Conservation (phyloP, 2,888 invertebrate genomes). For the Camptogramma bilineatum region DNA sequence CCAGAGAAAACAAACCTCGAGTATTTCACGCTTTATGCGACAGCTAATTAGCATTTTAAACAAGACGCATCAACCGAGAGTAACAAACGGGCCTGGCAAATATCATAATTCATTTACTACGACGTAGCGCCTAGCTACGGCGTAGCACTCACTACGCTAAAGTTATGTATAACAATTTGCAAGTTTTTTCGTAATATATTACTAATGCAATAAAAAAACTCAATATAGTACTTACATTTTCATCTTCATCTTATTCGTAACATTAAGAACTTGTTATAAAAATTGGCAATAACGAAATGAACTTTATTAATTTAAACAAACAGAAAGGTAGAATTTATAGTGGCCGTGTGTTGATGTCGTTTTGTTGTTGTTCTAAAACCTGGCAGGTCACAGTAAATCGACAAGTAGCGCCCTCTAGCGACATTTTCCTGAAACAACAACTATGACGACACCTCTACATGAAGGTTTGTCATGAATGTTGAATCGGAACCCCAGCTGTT, state of each 20-base stretch:
- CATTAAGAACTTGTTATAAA: no score
- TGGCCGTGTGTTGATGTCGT: no score
- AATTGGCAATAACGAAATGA: no score
- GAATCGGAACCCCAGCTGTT: neutral
- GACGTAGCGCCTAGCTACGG: conserved; percentile 29
- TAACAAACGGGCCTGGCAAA: conserved; percentile 27
- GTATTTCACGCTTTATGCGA: conserved; percentile 15
- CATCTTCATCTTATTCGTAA: no score
- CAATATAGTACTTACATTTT: no score
- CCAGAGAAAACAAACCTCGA: neutral
- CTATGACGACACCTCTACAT: neutral
- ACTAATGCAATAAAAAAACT: no score
- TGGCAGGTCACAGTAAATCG: neutral
- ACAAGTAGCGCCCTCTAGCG: conserved; percentile 24
- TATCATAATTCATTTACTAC: conserved; percentile 35
- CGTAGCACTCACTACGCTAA: conserved; percentile 16
- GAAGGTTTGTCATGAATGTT: neutral
- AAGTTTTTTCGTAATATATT: neutral
- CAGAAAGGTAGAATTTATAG: no score
- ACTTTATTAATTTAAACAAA: no score
- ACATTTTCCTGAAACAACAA: conserved; percentile 10
- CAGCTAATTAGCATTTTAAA: conserved; percentile 34
- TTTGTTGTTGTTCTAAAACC: neutral
- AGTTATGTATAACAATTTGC: neutral
- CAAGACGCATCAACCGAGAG: conserved; percentile 23